These are phyloP conservation scores for Brachionus calyciflorus DNA, from an alignment of 1,140 invertebrate genomes.

Conservation along the genomic window DNA sequence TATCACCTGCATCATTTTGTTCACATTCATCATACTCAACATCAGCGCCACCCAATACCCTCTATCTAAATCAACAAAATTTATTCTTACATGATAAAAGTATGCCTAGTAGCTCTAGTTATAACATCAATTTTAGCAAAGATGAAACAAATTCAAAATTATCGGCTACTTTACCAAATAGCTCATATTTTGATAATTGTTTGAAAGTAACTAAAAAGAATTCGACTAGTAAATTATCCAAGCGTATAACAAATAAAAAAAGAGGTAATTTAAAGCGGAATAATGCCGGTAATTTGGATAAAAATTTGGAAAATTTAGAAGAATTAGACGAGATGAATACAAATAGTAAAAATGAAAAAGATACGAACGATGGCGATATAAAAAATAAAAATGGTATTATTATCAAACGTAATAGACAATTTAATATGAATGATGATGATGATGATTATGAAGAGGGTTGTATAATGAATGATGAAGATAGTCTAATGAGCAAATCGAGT, in stretches of 20 bases:
- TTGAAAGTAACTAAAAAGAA: background rate
- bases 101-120: background rate
- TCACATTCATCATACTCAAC: slow-evolving; percentile 33
- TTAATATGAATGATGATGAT: slow-evolving; percentile 19
- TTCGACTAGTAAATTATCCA: background rate
- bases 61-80: slow-evolving; percentile 34
- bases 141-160: background rate
- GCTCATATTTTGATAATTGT: background rate
- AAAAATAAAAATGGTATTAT: background rate
- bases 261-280: background rate
- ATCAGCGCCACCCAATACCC: background rate
- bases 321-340: slow-evolving; percentile 15
- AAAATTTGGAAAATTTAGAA: slow-evolving; percentile 41
- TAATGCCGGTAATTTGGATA: background rate
- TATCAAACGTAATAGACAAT: slow-evolving; percentile 28
- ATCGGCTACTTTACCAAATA: background rate
- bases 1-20: slow-evolving; percentile 22
- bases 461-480: slow-evolving; percentile 31
- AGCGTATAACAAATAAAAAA: slow-evolving; percentile 1
- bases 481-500: slow-evolving; percentile 19
- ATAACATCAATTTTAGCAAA: background rate
- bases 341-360: background rate
- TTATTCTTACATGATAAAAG: slow-evolving; percentile 36
- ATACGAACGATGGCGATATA: background rate
- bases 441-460: background rate